Percentiles rank a stretch among this genome's conserved stretches.
phyloP scores from a whole-genome alignment of 2,113 vertebrate genomes.

The Pomatorhinus ruficollis region DNA sequence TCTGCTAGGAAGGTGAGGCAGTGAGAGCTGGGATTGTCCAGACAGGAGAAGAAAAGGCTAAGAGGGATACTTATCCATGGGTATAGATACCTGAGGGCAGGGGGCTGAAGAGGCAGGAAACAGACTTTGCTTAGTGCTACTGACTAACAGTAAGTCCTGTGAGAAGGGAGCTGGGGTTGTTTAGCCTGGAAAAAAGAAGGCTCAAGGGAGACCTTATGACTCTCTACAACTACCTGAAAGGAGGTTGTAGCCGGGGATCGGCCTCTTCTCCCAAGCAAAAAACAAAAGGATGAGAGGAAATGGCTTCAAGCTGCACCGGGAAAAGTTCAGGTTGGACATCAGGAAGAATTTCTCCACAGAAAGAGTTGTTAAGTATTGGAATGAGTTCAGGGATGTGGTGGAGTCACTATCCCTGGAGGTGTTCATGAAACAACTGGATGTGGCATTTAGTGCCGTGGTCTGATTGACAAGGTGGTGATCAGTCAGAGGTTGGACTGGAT shows the following conservation, averaged over 20 bases:
- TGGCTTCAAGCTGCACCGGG: not conserved
- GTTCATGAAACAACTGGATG: not conserved
- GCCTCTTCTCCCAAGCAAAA: not conserved
- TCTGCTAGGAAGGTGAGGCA: not conserved
- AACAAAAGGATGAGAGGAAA: not conserved
- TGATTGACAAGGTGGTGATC: not conserved
- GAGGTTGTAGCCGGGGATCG: rapidly evolving
- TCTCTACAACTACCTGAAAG: not conserved
- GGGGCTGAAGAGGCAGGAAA: not conserved
- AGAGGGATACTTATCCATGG: not conserved
- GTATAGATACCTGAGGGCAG: not conserved
- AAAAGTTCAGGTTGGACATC: not conserved
- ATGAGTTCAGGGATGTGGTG: not conserved
- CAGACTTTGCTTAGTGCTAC: not conserved
- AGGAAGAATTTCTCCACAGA: not conserved
- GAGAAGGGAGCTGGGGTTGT: not conserved
- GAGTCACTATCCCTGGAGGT: not conserved
- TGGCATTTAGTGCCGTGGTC: not conserved
- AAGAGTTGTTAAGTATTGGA: not conserved
- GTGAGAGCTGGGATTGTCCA: not conserved
- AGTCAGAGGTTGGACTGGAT: not conserved
- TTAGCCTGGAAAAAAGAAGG: not conserved
- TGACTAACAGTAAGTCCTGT: not conserved
- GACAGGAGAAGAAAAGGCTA: not conserved
- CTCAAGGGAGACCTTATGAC: not conserved